Base-by-base conservation (phyloP, 2,797 vertebrate genomes). In the Alauda arvensis region DNA sequence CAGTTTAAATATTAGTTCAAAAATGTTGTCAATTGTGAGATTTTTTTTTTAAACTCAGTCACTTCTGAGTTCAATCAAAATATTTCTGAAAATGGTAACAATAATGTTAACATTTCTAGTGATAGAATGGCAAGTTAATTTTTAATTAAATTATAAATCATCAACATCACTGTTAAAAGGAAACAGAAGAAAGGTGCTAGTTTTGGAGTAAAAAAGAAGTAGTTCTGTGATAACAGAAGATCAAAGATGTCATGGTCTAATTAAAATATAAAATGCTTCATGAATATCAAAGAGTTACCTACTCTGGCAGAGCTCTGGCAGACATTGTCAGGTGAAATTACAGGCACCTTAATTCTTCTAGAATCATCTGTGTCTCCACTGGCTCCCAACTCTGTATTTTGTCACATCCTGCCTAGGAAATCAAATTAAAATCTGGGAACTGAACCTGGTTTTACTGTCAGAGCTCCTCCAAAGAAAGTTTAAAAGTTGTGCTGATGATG, bases 261-360 rank as follows among this genome's bases (percentile, higher is more conserved):
- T 91, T 91, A 93, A 92, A 90, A 90, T 68, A 83, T 75, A 87
- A 94, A 90, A 79, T 84, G 7, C 31, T 46, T 46, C 34, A 65
- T 75, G 56, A 77, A 85, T 83, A 77, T 88, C 87, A 93, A 88
- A 85, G 34, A 31, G 3, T 53, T 77, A 79, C 52, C 76, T 68
- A 57, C 61, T n/a, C n/a, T n/a, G n/a, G n/a, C n/a, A n/a, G n/a
- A 74, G 42, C 39, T 89, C 52, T 4, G 8, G 71, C 29, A 89
- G 75, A 88, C 18, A 19, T 37, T 61, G 57, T 67, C 81, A 79
- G 53, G 53, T 76, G 34, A 26, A 25, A 69, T 24, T 45, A 84
- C 61, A 79, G 34, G 18, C 66, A 69, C 33, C 33, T 62, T 62
- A 77, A 65, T 68, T 84, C 42, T 91, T 93, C 90, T 83, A 51